phyloP scores from a whole-genome alignment of 2,888 invertebrate species.

The Cantharis flavilabris region DNA sequence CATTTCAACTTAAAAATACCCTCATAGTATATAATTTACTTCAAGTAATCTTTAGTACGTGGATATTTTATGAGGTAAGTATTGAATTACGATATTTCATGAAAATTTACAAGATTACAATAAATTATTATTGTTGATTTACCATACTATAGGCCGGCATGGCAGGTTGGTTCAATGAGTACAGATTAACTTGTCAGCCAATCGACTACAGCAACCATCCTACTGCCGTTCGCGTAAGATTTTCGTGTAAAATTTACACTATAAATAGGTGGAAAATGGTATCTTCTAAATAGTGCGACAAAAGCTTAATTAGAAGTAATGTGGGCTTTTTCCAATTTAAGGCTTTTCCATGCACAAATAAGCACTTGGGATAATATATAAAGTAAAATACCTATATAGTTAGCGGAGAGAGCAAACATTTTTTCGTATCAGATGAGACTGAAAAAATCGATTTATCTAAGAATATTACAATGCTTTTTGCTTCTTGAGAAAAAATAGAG shows the following conservation, averaged over 20 bases:
- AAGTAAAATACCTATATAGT: neutral
- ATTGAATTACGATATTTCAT: neutral
- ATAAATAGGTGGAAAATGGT: neutral
- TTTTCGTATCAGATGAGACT: too few species aligned
- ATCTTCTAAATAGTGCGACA: neutral
- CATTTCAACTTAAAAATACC: conserved; percentile 70
- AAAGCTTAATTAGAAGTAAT: neutral
- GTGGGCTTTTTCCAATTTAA: neutral
- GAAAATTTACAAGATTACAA: neutral
- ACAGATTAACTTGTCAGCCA: conserved; percentile 84
- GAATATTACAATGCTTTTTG: neutral
- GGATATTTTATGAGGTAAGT: conserved; percentile 90
- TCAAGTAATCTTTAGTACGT: conserved; percentile 89
- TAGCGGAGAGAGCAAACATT: neutral
- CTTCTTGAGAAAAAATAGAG: neutral
- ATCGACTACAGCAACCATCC: conserved; percentile 85
- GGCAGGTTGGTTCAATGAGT: conserved; percentile 90
- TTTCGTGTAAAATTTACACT: neutral
- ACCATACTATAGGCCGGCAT: conserved; percentile 68
- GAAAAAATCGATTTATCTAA: neutral
- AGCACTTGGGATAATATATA: neutral
- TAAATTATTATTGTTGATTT: conserved; percentile 2
- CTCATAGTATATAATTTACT: conserved; percentile 70
- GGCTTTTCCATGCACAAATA: neutral
- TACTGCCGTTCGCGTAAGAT: conserved; percentile 83